phyloP scores from a whole-genome alignment of 2,113 vertebrate genomes.

The Myotis davidii region DNA sequence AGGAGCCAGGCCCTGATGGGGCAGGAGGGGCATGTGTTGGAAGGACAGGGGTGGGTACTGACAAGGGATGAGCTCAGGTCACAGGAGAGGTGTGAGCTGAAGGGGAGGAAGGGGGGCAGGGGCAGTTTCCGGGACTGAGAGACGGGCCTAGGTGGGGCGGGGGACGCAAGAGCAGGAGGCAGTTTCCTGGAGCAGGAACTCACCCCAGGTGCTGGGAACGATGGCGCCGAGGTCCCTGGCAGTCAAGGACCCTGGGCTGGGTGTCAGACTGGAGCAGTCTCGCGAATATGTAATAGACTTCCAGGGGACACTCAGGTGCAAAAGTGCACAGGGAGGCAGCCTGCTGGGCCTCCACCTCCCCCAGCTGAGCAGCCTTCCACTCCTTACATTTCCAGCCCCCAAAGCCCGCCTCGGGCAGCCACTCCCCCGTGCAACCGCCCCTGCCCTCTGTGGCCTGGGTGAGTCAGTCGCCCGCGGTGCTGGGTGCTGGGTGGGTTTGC shows the following conservation, averaged over 20 bases:
- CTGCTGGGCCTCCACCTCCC: neutral
- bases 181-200: neutral
- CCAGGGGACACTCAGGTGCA: neutral
- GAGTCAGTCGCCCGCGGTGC: accelerated
- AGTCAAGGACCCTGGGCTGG: neutral
- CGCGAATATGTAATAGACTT: too few relatives aligned
- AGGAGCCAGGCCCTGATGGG: neutral
- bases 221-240: neutral
- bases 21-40: accelerated
- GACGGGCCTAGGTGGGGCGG: too few relatives aligned
- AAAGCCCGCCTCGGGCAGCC: neutral
- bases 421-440: neutral
- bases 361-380: neutral
- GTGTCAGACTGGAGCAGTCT: neutral
- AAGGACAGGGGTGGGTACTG: neutral
- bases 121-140: too few relatives aligned
- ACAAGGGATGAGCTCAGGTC: neutral
- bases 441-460: accelerated
- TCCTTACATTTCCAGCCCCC: neutral
- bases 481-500: accelerated
- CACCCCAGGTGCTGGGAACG: neutral
- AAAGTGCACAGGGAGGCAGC: neutral
- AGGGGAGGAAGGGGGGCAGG: too few relatives aligned
- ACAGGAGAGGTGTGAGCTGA: neutral
- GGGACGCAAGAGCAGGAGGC: neutral